Evolutionary conservation across 2,797 vertebrate genomes (phyloP).

Genomic region (Echeneis naucrates): DNA sequence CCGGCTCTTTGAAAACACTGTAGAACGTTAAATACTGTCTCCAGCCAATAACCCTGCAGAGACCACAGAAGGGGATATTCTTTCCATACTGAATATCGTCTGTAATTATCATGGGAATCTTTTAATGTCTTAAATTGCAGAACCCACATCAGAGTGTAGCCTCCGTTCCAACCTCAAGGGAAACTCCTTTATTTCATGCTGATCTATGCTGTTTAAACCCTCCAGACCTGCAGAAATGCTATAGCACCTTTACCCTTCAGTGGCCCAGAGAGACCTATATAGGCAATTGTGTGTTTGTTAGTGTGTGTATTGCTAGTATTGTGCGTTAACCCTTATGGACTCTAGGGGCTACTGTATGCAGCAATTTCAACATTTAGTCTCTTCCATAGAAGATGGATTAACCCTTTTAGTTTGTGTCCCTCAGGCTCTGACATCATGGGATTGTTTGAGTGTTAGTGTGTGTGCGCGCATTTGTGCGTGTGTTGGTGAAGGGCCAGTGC

Average conservation of each 20-base stretch:
- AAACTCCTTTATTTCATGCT: slow-evolving; percentile 56
- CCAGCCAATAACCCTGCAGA: slow-evolving; percentile 58
- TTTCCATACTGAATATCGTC: slow-evolving; percentile 52
- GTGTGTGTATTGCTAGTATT: slow-evolving; percentile 9
- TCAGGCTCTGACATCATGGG: slow-evolving; percentile 47
- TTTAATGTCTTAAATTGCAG: slow-evolving; percentile 57
- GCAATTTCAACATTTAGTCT: slow-evolving; percentile 51
- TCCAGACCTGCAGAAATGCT: slow-evolving; percentile 54
- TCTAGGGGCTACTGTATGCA: slow-evolving; percentile 47
- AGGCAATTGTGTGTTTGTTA: slow-evolving; percentile 20
- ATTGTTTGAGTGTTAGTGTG: slow-evolving; percentile 21
- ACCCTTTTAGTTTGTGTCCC: slow-evolving; percentile 70
- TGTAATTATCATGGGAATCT: slow-evolving; percentile 56
- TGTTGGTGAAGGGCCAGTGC: neutral
- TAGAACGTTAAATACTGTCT: slow-evolving; percentile 48
- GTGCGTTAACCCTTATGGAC: slow-evolving; percentile 46
- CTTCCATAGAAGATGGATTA: slow-evolving; percentile 66
- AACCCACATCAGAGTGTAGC: slow-evolving; percentile 53
- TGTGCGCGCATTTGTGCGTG: slow-evolving; percentile 23
- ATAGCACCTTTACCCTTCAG: slow-evolving; percentile 54
- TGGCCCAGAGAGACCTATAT: slow-evolving; percentile 41
- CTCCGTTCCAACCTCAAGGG: slow-evolving; percentile 64
- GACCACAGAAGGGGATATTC: slow-evolving; percentile 48
- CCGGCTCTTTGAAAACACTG: slow-evolving; percentile 57
- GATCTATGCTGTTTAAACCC: slow-evolving; percentile 61